phyloP scores from a whole-genome alignment of 2,797 vertebrate genomes.

The Typhlichthys eigenmanni region DNA sequence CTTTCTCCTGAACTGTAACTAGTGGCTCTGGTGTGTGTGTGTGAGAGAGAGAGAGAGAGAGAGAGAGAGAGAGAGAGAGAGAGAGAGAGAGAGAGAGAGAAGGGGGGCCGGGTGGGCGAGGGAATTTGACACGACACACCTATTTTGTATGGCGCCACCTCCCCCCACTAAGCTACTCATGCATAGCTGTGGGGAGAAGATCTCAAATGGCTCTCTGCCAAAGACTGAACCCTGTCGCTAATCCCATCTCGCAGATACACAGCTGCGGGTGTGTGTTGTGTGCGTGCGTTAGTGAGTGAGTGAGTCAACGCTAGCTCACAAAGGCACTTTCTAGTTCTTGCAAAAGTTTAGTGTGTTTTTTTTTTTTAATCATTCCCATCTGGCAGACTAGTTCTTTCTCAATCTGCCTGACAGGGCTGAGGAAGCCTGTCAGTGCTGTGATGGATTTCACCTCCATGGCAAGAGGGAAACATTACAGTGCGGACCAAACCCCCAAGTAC shows the following conservation, averaged over 20 bases:
- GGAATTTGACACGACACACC: constrained; percentile 32
- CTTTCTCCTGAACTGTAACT: constrained; percentile 8
- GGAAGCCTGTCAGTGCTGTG: constrained; percentile 31
- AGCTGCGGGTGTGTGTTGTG: constrained; percentile 50
- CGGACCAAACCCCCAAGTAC: background rate
- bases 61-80: no score
- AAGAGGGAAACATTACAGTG: constrained; percentile 7
- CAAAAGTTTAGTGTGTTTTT: constrained; percentile 16
- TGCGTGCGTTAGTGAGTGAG: constrained; percentile 10
- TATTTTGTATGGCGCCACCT: constrained; percentile 3
- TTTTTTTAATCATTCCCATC: constrained; percentile 17
- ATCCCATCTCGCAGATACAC: constrained; percentile 54
- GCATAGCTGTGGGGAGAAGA: constrained; percentile 33
- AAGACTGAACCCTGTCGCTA: constrained; percentile 44
- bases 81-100: background rate
- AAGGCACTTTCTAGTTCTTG: constrained; percentile 33
- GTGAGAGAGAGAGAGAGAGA: no score
- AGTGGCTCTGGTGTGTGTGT: background rate
- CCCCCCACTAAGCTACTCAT: constrained; percentile 14
- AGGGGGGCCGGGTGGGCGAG: background rate
- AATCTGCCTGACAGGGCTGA: constrained; percentile 26
- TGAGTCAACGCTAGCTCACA: constrained; percentile 1
- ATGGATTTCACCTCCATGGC: constrained; percentile 30
- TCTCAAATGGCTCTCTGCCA: constrained; percentile 51
- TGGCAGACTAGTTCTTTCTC: constrained; percentile 29